These are phyloP conservation scores for Pandemis cinnamomeana DNA, from an alignment of 2,888 invertebrate genomes.

Conservation along the genomic window DNA sequence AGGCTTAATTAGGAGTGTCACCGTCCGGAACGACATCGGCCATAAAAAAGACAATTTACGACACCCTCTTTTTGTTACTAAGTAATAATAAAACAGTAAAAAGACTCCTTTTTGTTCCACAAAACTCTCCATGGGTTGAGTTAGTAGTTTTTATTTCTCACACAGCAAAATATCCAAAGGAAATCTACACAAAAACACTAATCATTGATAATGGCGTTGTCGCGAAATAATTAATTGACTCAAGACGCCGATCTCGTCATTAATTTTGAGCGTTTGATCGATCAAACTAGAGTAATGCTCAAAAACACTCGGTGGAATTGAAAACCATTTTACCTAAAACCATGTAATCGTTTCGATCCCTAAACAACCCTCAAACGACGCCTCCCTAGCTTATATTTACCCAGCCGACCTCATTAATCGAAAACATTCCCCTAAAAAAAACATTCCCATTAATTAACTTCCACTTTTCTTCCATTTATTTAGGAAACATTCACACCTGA, in stretches of 20 bases:
- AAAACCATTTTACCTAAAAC: conserved; percentile 6
- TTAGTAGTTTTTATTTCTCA: not conserved
- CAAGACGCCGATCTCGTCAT: not conserved
- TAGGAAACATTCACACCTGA: conserved; percentile 64
- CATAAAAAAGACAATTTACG: conserved; percentile 32
- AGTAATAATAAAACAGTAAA: conserved; percentile 31
- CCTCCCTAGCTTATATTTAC: conserved; percentile 7
- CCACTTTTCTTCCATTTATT: conserved; percentile 33
- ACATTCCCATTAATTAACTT: conserved; percentile 33
- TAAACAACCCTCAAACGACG: conserved; percentile 17
- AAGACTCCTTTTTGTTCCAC: not conserved
- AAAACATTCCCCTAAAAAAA: conserved; percentile 31
- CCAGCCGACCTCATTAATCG: conserved; percentile 19
- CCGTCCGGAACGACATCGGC: conserved; percentile 23
- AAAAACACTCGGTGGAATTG: conserved; percentile 3
- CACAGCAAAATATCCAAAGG: not conserved
- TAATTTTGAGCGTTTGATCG: not conserved
- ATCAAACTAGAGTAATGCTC: conserved; percentile 11
- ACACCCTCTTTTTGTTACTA: conserved; percentile 23
- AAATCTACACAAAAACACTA: not conserved
- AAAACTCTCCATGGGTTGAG: not conserved
- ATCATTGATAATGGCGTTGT: not conserved
- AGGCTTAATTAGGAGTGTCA: conserved; percentile 29
- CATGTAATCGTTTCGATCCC: conserved; percentile 4
- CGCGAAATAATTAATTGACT: not conserved